Conservation (phyloP, 1,140 invertebrate genomes). For the Lasioglossum albipes region DNA sequence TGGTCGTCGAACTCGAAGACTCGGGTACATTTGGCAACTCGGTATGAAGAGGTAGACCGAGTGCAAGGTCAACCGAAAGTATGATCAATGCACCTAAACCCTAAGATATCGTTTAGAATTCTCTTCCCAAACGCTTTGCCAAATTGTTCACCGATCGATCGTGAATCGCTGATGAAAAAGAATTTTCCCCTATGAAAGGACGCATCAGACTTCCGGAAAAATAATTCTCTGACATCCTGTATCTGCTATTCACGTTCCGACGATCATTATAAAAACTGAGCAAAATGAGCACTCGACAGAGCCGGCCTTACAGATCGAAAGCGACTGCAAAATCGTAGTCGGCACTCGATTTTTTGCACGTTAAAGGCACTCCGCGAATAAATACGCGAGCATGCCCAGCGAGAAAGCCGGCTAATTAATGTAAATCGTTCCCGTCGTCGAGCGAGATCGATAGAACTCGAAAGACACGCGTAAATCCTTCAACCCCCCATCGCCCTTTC, state of each 20-base stretch:
- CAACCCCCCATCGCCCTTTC: neutral
- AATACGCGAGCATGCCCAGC: neutral
- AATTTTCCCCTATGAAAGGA: too few relatives aligned
- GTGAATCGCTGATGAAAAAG: too few relatives aligned
- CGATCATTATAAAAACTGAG: too few relatives aligned
- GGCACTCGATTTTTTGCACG: neutral
- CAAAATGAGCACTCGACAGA: too few relatives aligned
- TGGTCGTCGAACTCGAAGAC: too few relatives aligned
- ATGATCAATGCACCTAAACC: neutral
- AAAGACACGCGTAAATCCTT: conserved; percentile 13
- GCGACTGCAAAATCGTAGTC: conserved; percentile 2
- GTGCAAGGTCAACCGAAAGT: neutral
- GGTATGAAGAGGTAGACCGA: too few relatives aligned
- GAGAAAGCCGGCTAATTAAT: conserved; percentile 12
- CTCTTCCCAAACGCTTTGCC: too few relatives aligned
- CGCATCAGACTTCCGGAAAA: too few relatives aligned
- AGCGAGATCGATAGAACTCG: neutral
- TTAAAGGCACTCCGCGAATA: conserved; percentile 4
- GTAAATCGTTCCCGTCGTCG: conserved; percentile 2
- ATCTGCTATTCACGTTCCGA: too few relatives aligned
- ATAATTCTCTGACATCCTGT: too few relatives aligned
- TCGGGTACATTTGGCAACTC: too few relatives aligned
- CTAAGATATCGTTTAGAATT: neutral
- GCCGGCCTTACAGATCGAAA: neutral
- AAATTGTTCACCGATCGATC: too few relatives aligned